Percentiles rank a stretch among this genome's conserved stretches.
Evolutionary conservation across 2,113 vertebrate genomes (phyloP).

Genomic region (Sinocyclocheilus grahami): DNA sequence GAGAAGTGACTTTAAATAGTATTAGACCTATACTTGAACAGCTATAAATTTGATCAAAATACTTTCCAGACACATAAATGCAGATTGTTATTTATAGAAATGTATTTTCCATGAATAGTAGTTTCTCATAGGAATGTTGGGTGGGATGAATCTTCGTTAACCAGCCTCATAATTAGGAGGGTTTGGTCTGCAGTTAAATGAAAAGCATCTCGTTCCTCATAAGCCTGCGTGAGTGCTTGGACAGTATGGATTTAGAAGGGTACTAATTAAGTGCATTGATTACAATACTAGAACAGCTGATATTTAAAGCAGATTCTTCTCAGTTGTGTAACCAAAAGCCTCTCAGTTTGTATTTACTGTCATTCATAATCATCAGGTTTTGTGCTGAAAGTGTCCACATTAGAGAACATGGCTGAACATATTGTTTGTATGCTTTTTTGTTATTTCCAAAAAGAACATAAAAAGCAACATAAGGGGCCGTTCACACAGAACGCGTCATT

Average conservation of each 20-base stretch:
- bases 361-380: neutral
- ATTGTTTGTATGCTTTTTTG: too few relatives aligned
- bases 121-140: neutral
- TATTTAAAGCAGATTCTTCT: slow-evolving; percentile 5
- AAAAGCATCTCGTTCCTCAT: neutral
- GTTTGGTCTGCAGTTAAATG: slow-evolving; percentile 9
- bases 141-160: neutral
- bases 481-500: too few relatives aligned
- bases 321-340: neutral
- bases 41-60: neutral
- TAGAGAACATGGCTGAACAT: too few relatives aligned
- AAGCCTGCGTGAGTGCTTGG: neutral
- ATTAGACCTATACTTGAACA: neutral
- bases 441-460: too few relatives aligned
- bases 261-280: neutral
- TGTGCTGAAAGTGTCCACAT: neutral
- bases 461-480: neutral
- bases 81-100: neutral
- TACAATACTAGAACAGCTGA: neutral
- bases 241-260: neutral
- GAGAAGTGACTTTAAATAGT: neutral
- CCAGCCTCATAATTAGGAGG: neutral
- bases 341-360: neutral
- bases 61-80: neutral
- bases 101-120: slow-evolving; percentile 6